Base-by-base conservation (phyloP, 2,888 invertebrate species). In the Leptarthrus brevirostris region DNA sequence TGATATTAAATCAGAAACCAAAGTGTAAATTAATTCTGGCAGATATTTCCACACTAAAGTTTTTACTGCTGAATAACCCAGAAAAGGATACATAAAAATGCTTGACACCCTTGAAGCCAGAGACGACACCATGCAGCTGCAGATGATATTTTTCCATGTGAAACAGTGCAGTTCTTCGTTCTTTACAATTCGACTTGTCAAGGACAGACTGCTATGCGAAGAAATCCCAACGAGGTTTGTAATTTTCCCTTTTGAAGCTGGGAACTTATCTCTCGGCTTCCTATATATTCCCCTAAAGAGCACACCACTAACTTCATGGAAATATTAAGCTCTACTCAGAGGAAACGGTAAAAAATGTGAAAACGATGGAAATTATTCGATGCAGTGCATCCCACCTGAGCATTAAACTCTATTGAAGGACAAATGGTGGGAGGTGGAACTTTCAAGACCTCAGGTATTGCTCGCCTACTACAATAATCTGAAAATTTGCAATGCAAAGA, bases 401-500 rank as follows among this genome's bases (percentile, higher is more conserved):
- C n/a, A n/a, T n/a, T n/a, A n/a, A n/a, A n/a, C n/a, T n/a, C n/a
- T n/a, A n/a, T n/a, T n/a, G n/a, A n/a, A n/a, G n/a, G n/a, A n/a
- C n/a, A n/a, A 22, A 12, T 30, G 36, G 10, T 20, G 18, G 34
- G n/a, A 5, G 20, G 22, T 12, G 36, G 34, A n/a, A 61, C 20
- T 18, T 40, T 61, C 22, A 12, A 40, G 30, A 61, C 61, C 36
- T 40, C 36, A 40, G 61, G 61, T 61, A 61, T 30, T 61, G 61
- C 40, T 61, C 61, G 22, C 40, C 40, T 61, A 20, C 61, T 40
- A 22, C 40, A 61, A 61, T 61, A 61, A 61, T 61, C 61, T 61
- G 20, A 40, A 61, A 61, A 61, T 61, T 61, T 61, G 40, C 40
- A 61, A 61, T 61, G 61, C 61, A 61, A 61, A 61, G 36, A 61